Evolutionary conservation across 2,113 vertebrate genomes (phyloP).

Genomic region (Oophaga pumilio): DNA sequence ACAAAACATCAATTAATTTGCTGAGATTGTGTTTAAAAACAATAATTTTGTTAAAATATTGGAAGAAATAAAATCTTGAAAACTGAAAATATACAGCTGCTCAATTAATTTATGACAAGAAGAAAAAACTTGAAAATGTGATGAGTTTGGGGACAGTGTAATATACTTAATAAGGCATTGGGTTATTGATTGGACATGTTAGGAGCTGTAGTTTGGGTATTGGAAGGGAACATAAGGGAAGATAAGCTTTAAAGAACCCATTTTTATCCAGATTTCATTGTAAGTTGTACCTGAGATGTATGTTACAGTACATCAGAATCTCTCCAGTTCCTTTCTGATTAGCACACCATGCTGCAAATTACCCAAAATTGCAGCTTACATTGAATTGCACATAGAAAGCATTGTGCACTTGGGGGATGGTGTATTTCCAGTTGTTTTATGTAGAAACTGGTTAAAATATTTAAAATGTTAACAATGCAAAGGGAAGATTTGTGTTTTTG

Average conservation of each 20-base stretch:
- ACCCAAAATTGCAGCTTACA: slow-evolving; percentile 31
- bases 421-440: not conserved
- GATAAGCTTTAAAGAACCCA: not conserved
- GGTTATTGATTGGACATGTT: no score
- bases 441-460: not conserved
- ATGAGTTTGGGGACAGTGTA: no score
- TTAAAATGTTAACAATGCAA: not conserved
- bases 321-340: slow-evolving; percentile 41
- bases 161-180: no score
- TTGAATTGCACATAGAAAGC: not conserved
- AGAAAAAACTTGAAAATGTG: no score
- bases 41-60: no score
- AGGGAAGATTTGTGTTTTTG: not conserved
- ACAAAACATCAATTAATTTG: not conserved
- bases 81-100: no score
- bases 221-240: not conserved
- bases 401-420: not conserved
- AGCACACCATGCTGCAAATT: slow-evolving; percentile 43
- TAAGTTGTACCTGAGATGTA: not conserved
- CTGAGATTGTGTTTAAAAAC: not conserved
- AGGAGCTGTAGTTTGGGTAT: not conserved
- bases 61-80: no score
- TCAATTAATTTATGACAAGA: no score
- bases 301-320: slow-evolving; percentile 36
- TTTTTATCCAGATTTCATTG: not conserved